Evolutionary conservation across 2,797 vertebrate genomes (phyloP), one percentile per base, ranked within the genome.

Genomic region (Eulemur rubriventer): DNA sequence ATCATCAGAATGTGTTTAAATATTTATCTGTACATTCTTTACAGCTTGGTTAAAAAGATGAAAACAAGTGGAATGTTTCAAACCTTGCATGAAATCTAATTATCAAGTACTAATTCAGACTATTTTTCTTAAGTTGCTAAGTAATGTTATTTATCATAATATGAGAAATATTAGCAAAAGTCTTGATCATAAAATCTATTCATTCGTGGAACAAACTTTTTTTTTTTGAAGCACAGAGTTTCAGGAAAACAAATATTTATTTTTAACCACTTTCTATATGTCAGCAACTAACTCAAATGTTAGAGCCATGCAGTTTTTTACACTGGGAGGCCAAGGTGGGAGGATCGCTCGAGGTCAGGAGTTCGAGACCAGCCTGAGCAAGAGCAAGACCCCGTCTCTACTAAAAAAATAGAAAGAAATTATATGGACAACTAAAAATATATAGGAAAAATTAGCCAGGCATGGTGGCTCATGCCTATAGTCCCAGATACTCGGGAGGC

Each of bases 1-100:
- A 70, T 88, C 33, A 55, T 92, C 69, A 89, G 55, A 46, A 92
- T 84, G 13, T 50, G 41, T 81, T 78, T 90, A 92, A 79, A 57
- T 95, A 70, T 85, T 57, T 82, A 30, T 86, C 24, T 92, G 4
- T 73, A 67, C 55, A 43, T 83, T 75, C 18, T 92, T 78, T 95
- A 67, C 41, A 41, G 52, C 22, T 94, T 89, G 18, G 38, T 85
- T 94, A 67, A 95, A 84, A 91, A 72, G 24, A 59, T 46, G 18
- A 94, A 81, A 89, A 41, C 28, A 85, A 20, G 20, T 46, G 18
- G 57, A 63, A 30, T 63, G n/a, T 81, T 87, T 70, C 57, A 94
- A 80, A 80, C 33, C 7, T 75, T 87, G 4, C 6, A 63, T 63
- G 57, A 82, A 67, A 35, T 69, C 52, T 46, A 33, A 50, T n/a